These are phyloP conservation scores for Microcebus jonahi DNA, from an alignment of 2,113 vertebrate genomes.

Conservation along the genomic window DNA sequence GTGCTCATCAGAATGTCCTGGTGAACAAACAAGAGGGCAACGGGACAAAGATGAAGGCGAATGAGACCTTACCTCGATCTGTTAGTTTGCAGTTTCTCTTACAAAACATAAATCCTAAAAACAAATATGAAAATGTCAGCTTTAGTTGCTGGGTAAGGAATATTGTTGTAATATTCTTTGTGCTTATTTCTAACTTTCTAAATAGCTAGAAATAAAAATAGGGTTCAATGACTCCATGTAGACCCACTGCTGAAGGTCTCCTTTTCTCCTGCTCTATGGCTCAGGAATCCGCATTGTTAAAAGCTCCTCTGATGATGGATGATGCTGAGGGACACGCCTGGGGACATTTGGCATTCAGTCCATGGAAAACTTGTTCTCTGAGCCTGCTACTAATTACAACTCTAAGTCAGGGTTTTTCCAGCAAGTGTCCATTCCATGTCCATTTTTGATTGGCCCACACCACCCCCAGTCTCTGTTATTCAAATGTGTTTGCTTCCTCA, in stretches of 20 bases:
- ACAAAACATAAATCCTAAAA: neutral
- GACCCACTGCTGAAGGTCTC: neutral
- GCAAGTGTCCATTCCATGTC: neutral
- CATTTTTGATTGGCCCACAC: neutral
- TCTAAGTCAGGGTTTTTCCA: neutral
- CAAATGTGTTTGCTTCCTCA: neutral
- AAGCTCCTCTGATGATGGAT: neutral
- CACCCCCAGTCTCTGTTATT: neutral
- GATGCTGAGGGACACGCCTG: neutral
- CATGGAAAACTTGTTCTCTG: neutral
- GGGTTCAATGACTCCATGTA: neutral
- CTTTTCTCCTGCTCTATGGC: neutral
- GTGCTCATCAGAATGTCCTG: neutral
- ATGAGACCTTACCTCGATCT: neutral
- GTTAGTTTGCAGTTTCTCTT: neutral
- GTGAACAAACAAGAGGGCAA: neutral
- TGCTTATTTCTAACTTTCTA: neutral
- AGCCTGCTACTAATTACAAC: neutral
- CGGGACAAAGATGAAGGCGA: neutral
- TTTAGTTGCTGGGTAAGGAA: neutral
- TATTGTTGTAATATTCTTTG: neutral
- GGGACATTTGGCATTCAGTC: neutral
- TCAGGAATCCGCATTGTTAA: neutral
- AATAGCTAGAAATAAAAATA: neutral
- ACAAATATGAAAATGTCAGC: neutral